Base-by-base conservation (phyloP, 2,113 vertebrate genomes). In the Calyptomena viridis region DNA sequence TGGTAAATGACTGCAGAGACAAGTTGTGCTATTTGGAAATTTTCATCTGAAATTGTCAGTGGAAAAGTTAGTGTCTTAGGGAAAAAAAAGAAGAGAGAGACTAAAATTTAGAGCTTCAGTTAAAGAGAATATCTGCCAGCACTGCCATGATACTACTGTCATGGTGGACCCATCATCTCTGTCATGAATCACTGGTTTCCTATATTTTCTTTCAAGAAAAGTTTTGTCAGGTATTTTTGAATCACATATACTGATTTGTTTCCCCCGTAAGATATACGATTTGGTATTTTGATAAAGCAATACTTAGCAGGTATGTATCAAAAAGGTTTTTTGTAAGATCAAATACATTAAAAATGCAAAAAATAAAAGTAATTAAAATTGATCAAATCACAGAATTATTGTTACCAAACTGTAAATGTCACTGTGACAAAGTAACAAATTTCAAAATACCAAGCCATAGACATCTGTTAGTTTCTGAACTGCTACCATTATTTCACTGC, bases 391-490 rank as follows among this genome's bases (percentile, higher is more conserved):
- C 11, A 60, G 22, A 60, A 33, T 88, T 91, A 66, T 90, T 88
- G 87, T 80, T 90, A 59, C 63, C 79, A 71, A 74, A 90, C 72
- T 90, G 85, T 71, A 95, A 95, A 97, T 94, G 68, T 92, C 95
- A 88, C 64, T n/a, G 14, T 86, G 82, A 81, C 63, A 88, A 59
- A 88, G 90, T 68, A 94, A 80, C 60, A 87, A 75, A 91, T 80
- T 90, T 85, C 78, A 67, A 81, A 94, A 71, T 86, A 74, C 83
- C 59, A 64, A 97, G 72, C 87, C 31, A 44, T 14, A 78, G 96
- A 92, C 96, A 96, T 95, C 96, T 96, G 94, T 81, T 90, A 73
- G 72, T 91, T 96, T 95, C 93, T 94, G 55, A 91, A 91, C 55
- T 73, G 93, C 55, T 91, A 88, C 79, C 88, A 90, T 83, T 93